Conservation (phyloP, 2,797 vertebrate species). For the Oreochromis grahami region DNA sequence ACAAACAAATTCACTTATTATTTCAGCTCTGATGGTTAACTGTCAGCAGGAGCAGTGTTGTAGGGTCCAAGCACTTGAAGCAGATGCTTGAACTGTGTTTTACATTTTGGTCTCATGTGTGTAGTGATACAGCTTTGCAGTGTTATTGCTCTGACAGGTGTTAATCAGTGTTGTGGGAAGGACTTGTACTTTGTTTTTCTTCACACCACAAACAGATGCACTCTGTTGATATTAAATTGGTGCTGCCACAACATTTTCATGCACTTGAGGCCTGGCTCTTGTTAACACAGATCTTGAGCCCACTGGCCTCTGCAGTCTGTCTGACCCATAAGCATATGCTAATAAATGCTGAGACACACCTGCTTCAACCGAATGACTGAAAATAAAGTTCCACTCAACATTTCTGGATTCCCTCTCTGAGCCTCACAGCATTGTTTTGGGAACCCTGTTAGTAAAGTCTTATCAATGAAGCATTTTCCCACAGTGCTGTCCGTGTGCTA, state of each 20-base stretch:
- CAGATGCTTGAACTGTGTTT: background rate
- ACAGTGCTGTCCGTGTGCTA: background rate
- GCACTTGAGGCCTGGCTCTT: background rate
- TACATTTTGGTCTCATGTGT: background rate
- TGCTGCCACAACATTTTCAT: background rate
- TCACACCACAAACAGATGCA: background rate
- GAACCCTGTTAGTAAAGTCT: background rate
- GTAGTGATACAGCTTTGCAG: background rate
- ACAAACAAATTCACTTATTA: background rate
- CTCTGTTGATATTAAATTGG: background rate
- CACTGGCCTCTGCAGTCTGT: background rate
- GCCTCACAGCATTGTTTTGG: background rate
- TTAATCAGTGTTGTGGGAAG: background rate
- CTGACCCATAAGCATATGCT: background rate
- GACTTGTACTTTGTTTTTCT: background rate
- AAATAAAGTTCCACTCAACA: background rate
- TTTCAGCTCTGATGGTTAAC: background rate
- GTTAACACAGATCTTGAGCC: background rate
- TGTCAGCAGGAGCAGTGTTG: background rate
- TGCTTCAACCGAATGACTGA: background rate
- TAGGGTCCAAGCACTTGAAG: background rate
- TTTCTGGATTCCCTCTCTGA: background rate
- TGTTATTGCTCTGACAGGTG: background rate
- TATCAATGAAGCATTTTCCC: background rate
- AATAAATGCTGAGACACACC: background rate